Percentiles rank a stretch among this genome's conserved stretches.
phyloP scores from a whole-genome alignment of 53 echinoderm and acorn worm genomes.

The Actinopyga echinites region DNA sequence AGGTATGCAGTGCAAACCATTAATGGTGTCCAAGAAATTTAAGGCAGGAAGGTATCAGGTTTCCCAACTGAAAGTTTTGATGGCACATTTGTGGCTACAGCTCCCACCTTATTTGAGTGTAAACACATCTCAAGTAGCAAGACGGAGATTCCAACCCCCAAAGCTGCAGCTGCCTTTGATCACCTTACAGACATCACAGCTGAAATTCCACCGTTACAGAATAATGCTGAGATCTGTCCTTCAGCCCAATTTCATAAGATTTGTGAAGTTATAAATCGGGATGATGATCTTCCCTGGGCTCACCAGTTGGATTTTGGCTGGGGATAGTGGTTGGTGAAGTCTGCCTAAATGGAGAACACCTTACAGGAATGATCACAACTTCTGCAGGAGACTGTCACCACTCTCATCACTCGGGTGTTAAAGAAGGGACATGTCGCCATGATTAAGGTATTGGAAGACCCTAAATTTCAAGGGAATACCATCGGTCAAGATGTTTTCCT shows the following conservation, averaged over 20 bases:
- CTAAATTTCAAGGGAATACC: no score
- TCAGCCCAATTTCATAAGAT: slow-evolving; percentile 59
- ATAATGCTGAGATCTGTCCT: slow-evolving; percentile 62
- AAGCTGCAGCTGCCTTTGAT: slow-evolving; percentile 43
- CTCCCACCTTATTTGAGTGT: slow-evolving; percentile 51
- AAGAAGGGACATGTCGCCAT: slow-evolving; percentile 43
- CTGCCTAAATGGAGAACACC: slow-evolving; percentile 45
- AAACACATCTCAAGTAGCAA: slow-evolving; percentile 45
- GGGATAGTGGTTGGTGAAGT: slow-evolving; percentile 52
- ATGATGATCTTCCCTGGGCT: slow-evolving; percentile 65
- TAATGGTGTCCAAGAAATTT: slow-evolving; percentile 55
- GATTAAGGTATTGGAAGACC: no score
- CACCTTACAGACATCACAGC: slow-evolving; percentile 51
- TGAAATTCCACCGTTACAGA: slow-evolving; percentile 47
- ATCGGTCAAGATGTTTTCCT: no score
- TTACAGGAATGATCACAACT: slow-evolving; percentile 40
- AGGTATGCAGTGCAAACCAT: slow-evolving; percentile 29
- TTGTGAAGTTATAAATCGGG: slow-evolving; percentile 62
- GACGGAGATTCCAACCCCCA: slow-evolving; percentile 61
- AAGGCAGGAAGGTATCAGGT: slow-evolving; percentile 53
- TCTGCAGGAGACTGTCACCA: slow-evolving; percentile 45
- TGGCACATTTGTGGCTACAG: slow-evolving; percentile 38
- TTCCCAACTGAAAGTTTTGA: slow-evolving; percentile 53
- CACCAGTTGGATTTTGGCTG: slow-evolving; percentile 63
- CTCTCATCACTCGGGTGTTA: slow-evolving; percentile 50